Conservation (phyloP, 2,113 vertebrate species). For the Sinocyclocheilus grahami region DNA sequence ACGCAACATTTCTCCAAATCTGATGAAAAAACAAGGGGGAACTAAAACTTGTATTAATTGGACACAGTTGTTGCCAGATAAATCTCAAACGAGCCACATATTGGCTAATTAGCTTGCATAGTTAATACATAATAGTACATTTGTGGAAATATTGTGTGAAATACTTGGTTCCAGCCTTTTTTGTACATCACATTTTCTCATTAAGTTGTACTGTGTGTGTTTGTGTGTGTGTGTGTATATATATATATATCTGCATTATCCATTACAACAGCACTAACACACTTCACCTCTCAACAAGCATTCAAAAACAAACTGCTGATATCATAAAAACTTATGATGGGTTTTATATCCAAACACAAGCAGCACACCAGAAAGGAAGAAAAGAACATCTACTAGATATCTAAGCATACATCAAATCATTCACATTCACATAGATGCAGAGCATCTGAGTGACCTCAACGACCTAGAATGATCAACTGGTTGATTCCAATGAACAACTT, state of each 20-base stretch:
- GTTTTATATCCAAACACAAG: slow-evolving; percentile 1
- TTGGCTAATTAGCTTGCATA: too few relatives aligned
- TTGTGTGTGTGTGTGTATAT: too few relatives aligned
- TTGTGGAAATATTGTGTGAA: not conserved
- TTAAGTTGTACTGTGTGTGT: not conserved
- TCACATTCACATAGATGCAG: not conserved
- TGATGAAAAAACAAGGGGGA: too few relatives aligned
- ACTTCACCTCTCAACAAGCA: not conserved
- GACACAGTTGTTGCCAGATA: too few relatives aligned
- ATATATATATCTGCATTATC: not conserved
- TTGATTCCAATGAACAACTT: slow-evolving; percentile 10
- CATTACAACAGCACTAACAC: not conserved
- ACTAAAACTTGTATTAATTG: too few relatives aligned
- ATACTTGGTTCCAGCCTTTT: not conserved
- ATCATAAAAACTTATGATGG: not conserved
- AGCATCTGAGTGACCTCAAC: slow-evolving; percentile 9
- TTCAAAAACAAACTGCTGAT: not conserved
- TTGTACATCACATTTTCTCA: not conserved
- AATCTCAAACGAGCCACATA: too few relatives aligned
- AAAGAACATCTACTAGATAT: too few relatives aligned
- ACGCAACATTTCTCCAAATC: too few relatives aligned
- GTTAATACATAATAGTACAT: too few relatives aligned
- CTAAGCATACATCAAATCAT: not conserved
- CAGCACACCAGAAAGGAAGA: not conserved
- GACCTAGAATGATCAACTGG: slow-evolving; percentile 35